phyloP scores from a whole-genome alignment of 2,797 vertebrate species.

The Dallia pectoralis region DNA sequence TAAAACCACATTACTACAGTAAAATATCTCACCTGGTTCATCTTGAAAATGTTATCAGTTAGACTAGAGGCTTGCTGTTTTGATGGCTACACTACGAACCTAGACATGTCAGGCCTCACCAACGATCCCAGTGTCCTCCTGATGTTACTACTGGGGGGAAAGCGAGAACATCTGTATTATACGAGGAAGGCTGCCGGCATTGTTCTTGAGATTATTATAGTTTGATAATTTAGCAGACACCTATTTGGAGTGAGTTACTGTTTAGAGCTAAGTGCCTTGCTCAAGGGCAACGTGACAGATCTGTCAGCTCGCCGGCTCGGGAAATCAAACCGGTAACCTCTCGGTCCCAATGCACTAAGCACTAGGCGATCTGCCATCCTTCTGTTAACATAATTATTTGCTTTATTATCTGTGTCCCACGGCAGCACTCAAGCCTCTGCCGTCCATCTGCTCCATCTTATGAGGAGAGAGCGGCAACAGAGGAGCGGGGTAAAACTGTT shows the following conservation, averaged over 20 bases:
- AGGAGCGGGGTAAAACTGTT: constrained; percentile 53
- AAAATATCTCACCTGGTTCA: constrained; percentile 56
- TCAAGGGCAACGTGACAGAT: too few relatives aligned
- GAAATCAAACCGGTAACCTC: too few relatives aligned
- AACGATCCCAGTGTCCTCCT: constrained; percentile 17
- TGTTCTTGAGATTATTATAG: constrained; percentile 28
- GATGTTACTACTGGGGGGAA: constrained; percentile 39
- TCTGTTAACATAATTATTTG: constrained; percentile 72
- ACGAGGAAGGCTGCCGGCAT: constrained; percentile 55
- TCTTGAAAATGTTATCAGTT: constrained; percentile 62
- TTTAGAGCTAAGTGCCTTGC: too few relatives aligned
- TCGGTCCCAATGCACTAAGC: too few relatives aligned
- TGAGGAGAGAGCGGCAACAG: constrained; percentile 24
- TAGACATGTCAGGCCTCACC: constrained; percentile 32
- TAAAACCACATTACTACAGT: neutral
- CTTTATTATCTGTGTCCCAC: constrained; percentile 58
- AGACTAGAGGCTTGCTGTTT: constrained; percentile 60
- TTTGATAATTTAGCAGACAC: too few relatives aligned
- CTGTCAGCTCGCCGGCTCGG: too few relatives aligned
- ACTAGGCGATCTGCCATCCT: constrained; percentile 52
- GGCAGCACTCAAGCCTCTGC: constrained; percentile 52
- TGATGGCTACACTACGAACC: constrained; percentile 43
- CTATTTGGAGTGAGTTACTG: too few relatives aligned
- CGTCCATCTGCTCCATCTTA: constrained; percentile 57
- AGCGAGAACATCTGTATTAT: constrained; percentile 48